These are phyloP conservation scores for Lophius americanus DNA, from an alignment of 2,797 vertebrate species.

Conservation along the genomic window DNA sequence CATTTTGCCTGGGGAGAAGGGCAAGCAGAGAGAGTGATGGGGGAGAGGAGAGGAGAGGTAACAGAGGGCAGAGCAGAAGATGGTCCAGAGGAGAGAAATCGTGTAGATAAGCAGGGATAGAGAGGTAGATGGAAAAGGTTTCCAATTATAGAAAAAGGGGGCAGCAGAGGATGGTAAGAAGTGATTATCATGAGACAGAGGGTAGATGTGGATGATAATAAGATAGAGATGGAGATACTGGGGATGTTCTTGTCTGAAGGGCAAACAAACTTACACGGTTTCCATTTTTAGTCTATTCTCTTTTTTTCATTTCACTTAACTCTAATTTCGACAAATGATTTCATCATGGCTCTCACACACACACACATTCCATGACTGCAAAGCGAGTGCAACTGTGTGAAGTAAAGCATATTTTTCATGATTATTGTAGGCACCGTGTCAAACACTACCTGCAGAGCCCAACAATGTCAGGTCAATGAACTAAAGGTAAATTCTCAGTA, in stretches of 20 bases:
- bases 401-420: background rate
- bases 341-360: too few species aligned
- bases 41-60: constrained; percentile 33
- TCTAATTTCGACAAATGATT: background rate
- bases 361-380: too few species aligned
- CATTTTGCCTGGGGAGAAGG: constrained; percentile 50
- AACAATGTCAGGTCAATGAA: too few species aligned
- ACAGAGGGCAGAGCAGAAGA: constrained; percentile 7
- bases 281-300: background rate
- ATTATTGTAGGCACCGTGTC: too few species aligned
- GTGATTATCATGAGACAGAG: constrained; percentile 46
- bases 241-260: constrained; percentile 29
- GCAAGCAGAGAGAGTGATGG: constrained; percentile 40
- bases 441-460: too few species aligned
- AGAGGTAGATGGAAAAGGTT: constrained; percentile 33
- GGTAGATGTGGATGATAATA: constrained; percentile 45
- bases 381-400: background rate
- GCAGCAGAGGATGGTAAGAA: constrained; percentile 27
- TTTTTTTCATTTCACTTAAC: constrained; percentile 9
- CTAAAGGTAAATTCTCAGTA: too few species aligned
- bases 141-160: constrained; percentile 54
- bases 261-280: constrained; percentile 1
- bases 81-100: background rate
- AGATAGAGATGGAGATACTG: constrained; percentile 43
- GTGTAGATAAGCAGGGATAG: background rate